Base-by-base conservation (phyloP, 2,797 vertebrate species). In the Schizothorax lantsangensis region DNA sequence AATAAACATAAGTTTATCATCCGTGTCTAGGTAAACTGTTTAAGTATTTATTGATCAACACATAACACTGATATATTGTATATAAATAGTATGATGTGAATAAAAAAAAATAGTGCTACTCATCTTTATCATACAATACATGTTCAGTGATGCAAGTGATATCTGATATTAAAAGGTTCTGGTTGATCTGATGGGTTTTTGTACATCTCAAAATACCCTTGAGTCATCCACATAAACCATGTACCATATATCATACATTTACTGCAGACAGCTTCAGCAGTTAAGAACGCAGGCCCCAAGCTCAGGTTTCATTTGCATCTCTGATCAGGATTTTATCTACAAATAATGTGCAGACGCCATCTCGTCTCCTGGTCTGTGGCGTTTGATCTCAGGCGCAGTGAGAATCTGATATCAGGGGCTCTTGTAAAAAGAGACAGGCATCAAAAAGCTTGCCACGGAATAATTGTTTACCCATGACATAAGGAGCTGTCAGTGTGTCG, bases 301-400 rank as follows among this genome's bases (percentile, higher is more conserved):
- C 71, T 92, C 88, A 71, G 83, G 86, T 92, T 92, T 91, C 89
- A 91, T 91, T 93, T 88, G 88, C 88, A 80, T 92, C 90, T 90
- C 90, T 90, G 84, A 91, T 91, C 83, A 80, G 91, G 91, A 93
- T 88, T 90, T 91, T 90, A 91, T 89, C 83, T 40, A 69, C 49
- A 79, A 84, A 88, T 84, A 87, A 91, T 91, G 90, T 85, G 84
- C 86, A 86, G 87, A 89, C 87, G 79, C 80, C 79, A 82, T 84
- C 88, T 62, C 47, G 78, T 83, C 86, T 85, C 84, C 69, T 78
- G 88, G 86, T 74, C 79, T 81, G 83, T 83, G 43, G 49, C 21
- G 80, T 88, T 90, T 90, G 90, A 91, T 88, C 83, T 62, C 36
- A 47, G 79, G 79, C 68, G n/a, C 86, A 83, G 83, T 85, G 64